A percentile compares a stretch with the other conserved stretches of the same genome.
Conservation (phyloP, 2,888 invertebrate genomes). For the Ornithoptera priamus region DNA sequence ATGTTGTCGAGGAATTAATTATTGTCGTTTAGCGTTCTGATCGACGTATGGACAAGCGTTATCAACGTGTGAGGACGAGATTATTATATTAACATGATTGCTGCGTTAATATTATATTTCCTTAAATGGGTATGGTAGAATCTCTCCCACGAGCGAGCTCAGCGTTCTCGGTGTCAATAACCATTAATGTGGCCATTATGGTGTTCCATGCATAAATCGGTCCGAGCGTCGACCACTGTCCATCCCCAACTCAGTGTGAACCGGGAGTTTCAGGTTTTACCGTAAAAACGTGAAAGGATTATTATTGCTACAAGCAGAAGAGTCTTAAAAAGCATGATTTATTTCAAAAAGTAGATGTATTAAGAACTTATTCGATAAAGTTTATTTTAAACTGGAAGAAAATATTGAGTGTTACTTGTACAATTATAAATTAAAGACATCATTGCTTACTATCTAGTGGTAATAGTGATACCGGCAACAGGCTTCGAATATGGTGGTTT, state of each 20-base stretch:
- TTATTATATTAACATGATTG: conserved; percentile 66
- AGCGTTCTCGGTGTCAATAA: conserved; percentile 67
- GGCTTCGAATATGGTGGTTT: too few relatives aligned
- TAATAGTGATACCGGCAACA: too few relatives aligned
- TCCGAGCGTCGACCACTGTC: conserved; percentile 54
- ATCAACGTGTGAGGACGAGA: conserved; percentile 63
- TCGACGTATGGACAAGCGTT: conserved; percentile 51
- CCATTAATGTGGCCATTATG: conserved; percentile 72
- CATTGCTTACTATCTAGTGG: too few relatives aligned
- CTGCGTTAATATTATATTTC: conserved; percentile 72
- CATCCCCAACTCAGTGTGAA: conserved; percentile 26
- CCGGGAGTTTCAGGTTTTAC: neutral
- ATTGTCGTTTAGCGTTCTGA: conserved; percentile 53
- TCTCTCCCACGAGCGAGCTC: conserved; percentile 52
- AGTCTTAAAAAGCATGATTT: too few relatives aligned
- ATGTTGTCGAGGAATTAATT: conserved; percentile 50
- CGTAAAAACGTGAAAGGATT: neutral
- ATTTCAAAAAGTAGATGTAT: too few relatives aligned
- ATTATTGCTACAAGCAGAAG: neutral
- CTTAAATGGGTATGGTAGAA: conserved; percentile 53
- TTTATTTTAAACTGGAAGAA: too few relatives aligned
- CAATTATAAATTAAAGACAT: too few relatives aligned
- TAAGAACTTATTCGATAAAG: too few relatives aligned
- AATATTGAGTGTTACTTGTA: too few relatives aligned
- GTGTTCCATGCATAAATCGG: conserved; percentile 67